Evolutionary conservation across 2,797 vertebrate species (phyloP).

Genomic region (Diplodus puntazzo): DNA sequence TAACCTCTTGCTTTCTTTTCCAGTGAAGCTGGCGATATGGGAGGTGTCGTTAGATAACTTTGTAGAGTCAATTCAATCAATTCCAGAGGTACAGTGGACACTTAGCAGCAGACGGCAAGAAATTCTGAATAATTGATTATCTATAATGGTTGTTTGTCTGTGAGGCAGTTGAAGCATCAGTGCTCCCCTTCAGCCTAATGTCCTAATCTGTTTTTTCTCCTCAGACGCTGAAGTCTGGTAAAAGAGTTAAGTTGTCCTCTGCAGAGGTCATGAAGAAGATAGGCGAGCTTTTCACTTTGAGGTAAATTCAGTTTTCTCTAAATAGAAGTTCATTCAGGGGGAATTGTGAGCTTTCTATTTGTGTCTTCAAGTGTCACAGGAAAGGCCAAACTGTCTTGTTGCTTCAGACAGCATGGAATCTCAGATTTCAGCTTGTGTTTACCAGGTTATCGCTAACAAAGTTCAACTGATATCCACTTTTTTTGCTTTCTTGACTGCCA

Average conservation of each 20-base stretch:
- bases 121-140: slow-evolving; percentile 49
- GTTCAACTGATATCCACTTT: neutral
- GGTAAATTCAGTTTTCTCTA: slow-evolving; percentile 81
- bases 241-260: slow-evolving; percentile 93
- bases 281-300: slow-evolving; percentile 95
- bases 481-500: neutral
- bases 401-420: neutral
- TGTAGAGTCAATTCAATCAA: slow-evolving; percentile 97
- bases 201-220: slow-evolving; percentile 1
- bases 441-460: neutral
- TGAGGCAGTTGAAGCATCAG: neutral
- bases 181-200: slow-evolving; percentile 11
- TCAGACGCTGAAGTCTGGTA: slow-evolving; percentile 94
- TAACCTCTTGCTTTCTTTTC: slow-evolving; percentile 35
- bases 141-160: slow-evolving; percentile 35
- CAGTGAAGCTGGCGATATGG: slow-evolving; percentile 99
- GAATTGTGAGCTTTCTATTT: slow-evolving; percentile 2
- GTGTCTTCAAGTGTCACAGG: slow-evolving; percentile 14
- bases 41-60: slow-evolving; percentile 95
- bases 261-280: slow-evolving; percentile 99
- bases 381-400: neutral
- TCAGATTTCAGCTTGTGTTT: neutral
- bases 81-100: slow-evolving; percentile 89
- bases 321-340: neutral
- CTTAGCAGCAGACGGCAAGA: neutral